These are phyloP conservation scores for Lasioglossum pauxillum DNA, from an alignment of 2,888 invertebrate genomes.

Conservation along the genomic window DNA sequence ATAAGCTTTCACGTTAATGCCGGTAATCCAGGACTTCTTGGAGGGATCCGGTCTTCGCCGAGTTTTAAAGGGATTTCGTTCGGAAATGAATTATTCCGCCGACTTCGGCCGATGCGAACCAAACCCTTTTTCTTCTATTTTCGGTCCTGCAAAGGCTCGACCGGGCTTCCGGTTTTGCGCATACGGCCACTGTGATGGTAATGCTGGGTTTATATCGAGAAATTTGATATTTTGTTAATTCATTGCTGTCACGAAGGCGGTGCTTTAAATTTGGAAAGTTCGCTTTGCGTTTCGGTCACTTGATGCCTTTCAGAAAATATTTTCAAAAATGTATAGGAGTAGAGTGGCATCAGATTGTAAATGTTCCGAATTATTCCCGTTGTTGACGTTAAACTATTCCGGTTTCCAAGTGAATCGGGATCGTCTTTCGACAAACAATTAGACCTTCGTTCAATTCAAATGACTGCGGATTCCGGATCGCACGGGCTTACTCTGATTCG, in stretches of 20 bases:
- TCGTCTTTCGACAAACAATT: constrained; percentile 20
- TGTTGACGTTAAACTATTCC: neutral
- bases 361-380: neutral
- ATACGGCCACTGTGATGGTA: neutral
- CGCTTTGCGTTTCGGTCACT: neutral
- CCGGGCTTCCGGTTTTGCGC: neutral
- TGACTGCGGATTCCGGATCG: constrained; percentile 41
- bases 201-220: neutral
- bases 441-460: constrained; percentile 44
- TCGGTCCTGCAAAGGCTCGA: neutral
- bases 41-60: constrained; percentile 26
- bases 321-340: neutral
- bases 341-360: neutral
- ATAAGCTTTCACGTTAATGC: constrained; percentile 58
- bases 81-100: constrained; percentile 56
- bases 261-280: neutral
- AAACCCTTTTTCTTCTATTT: neutral
- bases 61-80: constrained; percentile 59
- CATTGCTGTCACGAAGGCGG: neutral
- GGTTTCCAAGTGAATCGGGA: neutral
- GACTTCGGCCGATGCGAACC: neutral
- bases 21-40: constrained; percentile 56
- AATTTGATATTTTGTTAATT: neutral
- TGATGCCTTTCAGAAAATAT: neutral
- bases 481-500: constrained; percentile 60